Percentiles rank a stretch among this genome's conserved stretches.
Evolutionary conservation across 1,140 invertebrate genomes (phyloP).

Genomic region (Drosophila azteca): DNA sequence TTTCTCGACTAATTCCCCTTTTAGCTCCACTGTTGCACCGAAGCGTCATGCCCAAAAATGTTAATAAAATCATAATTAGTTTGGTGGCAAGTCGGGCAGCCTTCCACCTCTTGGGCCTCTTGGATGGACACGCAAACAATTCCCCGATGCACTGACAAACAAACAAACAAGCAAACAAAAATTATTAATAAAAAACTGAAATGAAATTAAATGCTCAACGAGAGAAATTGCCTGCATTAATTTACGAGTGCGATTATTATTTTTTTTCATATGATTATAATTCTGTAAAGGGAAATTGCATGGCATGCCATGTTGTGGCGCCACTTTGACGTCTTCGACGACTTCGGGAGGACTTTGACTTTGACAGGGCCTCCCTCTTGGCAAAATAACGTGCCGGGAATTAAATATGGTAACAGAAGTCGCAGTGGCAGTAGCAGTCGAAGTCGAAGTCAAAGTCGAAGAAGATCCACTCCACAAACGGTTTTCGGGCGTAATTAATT

Average conservation of each 20-base stretch:
- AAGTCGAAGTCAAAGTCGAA: conserved; percentile 7
- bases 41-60: conserved; percentile 72
- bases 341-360: conserved; percentile 46
- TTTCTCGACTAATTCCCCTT: too few relatives aligned
- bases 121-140: conserved; percentile 56
- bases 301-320: conserved; percentile 62
- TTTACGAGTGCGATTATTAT: conserved; percentile 36
- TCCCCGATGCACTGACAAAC: conserved; percentile 21
- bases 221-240: conserved; percentile 61
- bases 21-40: conserved; percentile 25
- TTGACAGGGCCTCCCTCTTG: conserved; percentile 59
- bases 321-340: conserved; percentile 61
- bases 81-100: conserved; percentile 13
- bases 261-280: conserved; percentile 57
- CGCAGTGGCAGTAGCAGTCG: too few relatives aligned
- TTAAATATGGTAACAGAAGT: conserved; percentile 1
- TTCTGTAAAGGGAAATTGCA: conserved; percentile 49
- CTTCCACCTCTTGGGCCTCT: conserved; percentile 9
- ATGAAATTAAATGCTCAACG: conserved; percentile 52
- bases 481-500: conserved; percentile 48
- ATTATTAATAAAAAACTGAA: conserved; percentile 26
- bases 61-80: conserved; percentile 62
- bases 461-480: conserved; percentile 31
- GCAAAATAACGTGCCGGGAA: conserved; percentile 23
- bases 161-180: conserved; percentile 19